These are phyloP conservation scores for Philopedon plagiatum DNA, from an alignment of 2,888 invertebrate species.

Conservation along the genomic window DNA sequence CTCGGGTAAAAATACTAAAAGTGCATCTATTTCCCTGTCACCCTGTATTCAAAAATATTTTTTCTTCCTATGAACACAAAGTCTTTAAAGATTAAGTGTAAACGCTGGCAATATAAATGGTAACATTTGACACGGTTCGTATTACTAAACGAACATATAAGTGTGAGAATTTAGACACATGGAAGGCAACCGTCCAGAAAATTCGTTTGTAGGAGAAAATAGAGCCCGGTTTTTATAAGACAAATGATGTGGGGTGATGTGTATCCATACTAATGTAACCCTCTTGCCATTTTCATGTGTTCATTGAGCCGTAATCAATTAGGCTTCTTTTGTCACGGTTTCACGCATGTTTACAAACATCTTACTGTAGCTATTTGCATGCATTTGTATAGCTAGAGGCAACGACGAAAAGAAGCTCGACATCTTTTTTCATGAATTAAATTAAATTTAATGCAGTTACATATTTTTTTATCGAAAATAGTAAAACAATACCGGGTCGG, in stretches of 20 bases:
- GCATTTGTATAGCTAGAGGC: too few relatives aligned
- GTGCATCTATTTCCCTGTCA: background rate
- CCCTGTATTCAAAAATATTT: conserved; percentile 1
- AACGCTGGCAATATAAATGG: conserved; percentile 47
- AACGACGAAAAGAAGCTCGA: too few relatives aligned
- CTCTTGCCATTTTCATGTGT: conserved; percentile 51
- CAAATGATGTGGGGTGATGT: conserved; percentile 68
- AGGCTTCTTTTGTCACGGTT: conserved; percentile 30
- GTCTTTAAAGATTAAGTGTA: conserved; percentile 40
- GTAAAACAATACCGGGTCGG: too few relatives aligned
- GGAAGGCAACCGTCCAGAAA: conserved; percentile 67
- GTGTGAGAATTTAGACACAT: conserved; percentile 66
- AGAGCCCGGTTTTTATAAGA: conserved; percentile 69
- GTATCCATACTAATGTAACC: conserved; percentile 64
- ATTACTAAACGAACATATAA: conserved; percentile 48
- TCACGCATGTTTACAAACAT: conserved; percentile 6
- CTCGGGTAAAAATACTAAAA: too few relatives aligned
- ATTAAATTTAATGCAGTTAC: too few relatives aligned
- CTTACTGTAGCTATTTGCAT: background rate
- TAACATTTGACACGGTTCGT: conserved; percentile 50
- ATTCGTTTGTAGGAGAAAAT: conserved; percentile 70
- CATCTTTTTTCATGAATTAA: too few relatives aligned
- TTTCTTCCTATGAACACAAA: conserved; percentile 11
- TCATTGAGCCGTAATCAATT: conserved; percentile 47
- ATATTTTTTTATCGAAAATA: too few relatives aligned